These are phyloP conservation scores for Morbakka virulenta DNA, from an alignment of 30 jellyfish, hydroid and myxozoan genomes.

Conservation along the genomic window DNA sequence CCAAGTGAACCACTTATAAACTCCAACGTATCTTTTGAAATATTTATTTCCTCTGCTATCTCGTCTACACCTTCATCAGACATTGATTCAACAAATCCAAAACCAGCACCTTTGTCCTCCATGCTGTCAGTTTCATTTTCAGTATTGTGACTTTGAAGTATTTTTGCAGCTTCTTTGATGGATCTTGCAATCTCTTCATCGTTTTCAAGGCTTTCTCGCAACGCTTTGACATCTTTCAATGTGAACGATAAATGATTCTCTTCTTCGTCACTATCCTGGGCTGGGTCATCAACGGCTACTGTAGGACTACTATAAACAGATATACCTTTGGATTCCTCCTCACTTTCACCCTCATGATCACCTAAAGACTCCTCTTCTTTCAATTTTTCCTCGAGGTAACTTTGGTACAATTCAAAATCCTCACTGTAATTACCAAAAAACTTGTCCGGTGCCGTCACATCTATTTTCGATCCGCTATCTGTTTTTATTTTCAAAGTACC, in stretches of 20 bases:
- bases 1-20: too few species aligned
- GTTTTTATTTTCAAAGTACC: slow-evolving; percentile 69
- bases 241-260: slow-evolving; percentile 66
- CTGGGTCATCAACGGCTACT: slow-evolving; percentile 9
- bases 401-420: slow-evolving; percentile 91
- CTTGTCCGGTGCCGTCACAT: slow-evolving; percentile 69
- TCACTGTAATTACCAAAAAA: slow-evolving; percentile 88
- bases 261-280: slow-evolving; percentile 8
- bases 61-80: slow-evolving; percentile 13
- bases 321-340: not conserved
- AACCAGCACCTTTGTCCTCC: too few species aligned
- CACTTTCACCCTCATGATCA: slow-evolving; percentile 11
- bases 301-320: not conserved
- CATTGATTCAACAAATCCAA: not conserved
- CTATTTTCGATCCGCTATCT: slow-evolving; percentile 70
- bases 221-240: slow-evolving; percentile 77
- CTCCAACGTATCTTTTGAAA: slow-evolving; percentile 16
- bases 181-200: slow-evolving; percentile 63
- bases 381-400: slow-evolving; percentile 64
- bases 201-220: slow-evolving; percentile 81
- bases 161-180: slow-evolving; percentile 18
- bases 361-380: slow-evolving; percentile 55
- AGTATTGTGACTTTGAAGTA: not conserved
- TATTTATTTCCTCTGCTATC: slow-evolving; percentile 53
- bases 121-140: slow-evolving; percentile 27